Percentiles rank a stretch among this genome's conserved stretches.
Conservation (phyloP, 2,797 vertebrate genomes). For the Pseudotriccus pelzelni region DNA sequence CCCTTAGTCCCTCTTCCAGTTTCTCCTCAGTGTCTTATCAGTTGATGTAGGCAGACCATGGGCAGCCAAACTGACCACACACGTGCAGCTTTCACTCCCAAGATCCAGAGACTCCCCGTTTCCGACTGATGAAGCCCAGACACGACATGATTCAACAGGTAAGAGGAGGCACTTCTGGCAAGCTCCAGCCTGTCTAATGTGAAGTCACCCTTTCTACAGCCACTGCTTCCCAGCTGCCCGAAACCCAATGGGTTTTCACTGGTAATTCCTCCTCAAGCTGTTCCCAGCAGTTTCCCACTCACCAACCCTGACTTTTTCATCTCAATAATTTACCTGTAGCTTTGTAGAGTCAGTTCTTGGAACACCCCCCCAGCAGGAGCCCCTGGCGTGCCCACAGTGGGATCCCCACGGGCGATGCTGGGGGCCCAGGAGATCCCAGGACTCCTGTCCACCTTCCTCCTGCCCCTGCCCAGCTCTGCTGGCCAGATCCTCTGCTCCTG, state of each 20-base stretch:
- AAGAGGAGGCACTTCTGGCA: neutral
- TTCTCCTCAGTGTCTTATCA: neutral
- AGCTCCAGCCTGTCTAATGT: neutral
- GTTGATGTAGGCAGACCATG: accelerated
- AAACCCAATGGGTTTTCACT: neutral
- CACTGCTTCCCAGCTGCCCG: neutral
- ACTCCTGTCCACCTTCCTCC: neutral
- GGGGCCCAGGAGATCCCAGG: neutral
- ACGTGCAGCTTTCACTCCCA: neutral
- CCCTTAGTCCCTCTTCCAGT: neutral
- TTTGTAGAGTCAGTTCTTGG: neutral
- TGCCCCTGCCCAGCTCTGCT: neutral
- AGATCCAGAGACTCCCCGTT: neutral
- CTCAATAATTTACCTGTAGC: neutral
- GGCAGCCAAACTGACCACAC: neutral
- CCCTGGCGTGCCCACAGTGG: neutral
- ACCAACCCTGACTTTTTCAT: neutral
- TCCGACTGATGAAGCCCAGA: accelerated
- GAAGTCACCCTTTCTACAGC: neutral
- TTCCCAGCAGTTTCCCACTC: neutral
- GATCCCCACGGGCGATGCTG: neutral
- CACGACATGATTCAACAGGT: accelerated
- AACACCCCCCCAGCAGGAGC: neutral
- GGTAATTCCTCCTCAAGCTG: neutral
- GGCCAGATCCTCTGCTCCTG: neutral